Evolutionary conservation across 2,113 vertebrate species (phyloP).

Genomic region (Jacana jacana): DNA sequence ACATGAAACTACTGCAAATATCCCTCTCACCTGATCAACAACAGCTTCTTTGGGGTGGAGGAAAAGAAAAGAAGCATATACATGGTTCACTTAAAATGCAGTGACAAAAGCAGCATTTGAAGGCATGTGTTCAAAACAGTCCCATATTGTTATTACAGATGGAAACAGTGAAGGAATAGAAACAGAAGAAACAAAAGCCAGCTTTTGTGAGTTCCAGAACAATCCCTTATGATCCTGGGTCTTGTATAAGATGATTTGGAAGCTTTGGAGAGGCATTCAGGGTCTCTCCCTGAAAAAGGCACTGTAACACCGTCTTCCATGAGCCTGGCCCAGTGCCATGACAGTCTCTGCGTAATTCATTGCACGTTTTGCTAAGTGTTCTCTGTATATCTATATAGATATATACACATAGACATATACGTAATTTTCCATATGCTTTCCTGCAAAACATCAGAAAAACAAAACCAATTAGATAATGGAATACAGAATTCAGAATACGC

Average conservation of each 20-base stretch:
- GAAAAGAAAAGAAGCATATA: conserved; percentile 35
- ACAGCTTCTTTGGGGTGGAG: conserved; percentile 13
- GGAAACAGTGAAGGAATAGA: conserved; percentile 49
- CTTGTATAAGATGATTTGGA: conserved; percentile 66
- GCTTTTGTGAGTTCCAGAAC: conserved; percentile 72
- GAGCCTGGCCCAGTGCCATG: conserved; percentile 44
- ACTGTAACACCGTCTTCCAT: conserved; percentile 38
- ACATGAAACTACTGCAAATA: conserved; percentile 9
- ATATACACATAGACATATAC: conserved; percentile 38
- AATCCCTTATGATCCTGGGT: conserved; percentile 60
- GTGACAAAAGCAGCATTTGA: conserved; percentile 37
- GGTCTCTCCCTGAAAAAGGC: conserved; percentile 53
- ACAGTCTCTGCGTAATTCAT: conserved; percentile 2
- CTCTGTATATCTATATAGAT: conserved; percentile 50
- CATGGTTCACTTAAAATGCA: conserved; percentile 41
- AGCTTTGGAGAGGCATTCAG: conserved; percentile 61
- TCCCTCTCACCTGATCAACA: not conserved
- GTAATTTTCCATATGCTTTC: conserved; percentile 47
- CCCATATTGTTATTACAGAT: conserved; percentile 56
- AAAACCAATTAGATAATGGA: not conserved
- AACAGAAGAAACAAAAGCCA: conserved; percentile 74
- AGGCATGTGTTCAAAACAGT: conserved; percentile 39
- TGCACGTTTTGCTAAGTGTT: conserved; percentile 60
- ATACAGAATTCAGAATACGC: not conserved
- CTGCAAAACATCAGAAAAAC: conserved; percentile 58